Evolutionary conservation across 1,140 invertebrate species (phyloP).

Genomic region (Druon quercuslanigerum): DNA sequence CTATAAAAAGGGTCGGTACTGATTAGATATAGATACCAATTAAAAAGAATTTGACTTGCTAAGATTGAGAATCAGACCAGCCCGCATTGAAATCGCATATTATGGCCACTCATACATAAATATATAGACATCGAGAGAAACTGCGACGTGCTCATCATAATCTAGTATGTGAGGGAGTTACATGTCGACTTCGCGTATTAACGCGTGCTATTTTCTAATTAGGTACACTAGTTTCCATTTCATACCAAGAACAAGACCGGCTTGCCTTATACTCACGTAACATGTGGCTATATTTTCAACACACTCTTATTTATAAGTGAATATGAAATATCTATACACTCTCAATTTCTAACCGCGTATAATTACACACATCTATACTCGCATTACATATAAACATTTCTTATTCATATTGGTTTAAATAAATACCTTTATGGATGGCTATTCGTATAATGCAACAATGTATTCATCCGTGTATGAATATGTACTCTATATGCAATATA

Average conservation of each 20-base stretch:
- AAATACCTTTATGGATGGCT: too few species aligned
- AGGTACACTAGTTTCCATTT: slow-evolving; percentile 58
- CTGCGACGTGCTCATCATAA: slow-evolving; percentile 34
- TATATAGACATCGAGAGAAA: slow-evolving; percentile 10
- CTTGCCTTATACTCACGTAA: slow-evolving; percentile 44
- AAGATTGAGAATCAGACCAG: neutral
- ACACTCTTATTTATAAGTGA: neutral
- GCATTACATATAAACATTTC: neutral
- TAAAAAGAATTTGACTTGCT: slow-evolving; percentile 5
- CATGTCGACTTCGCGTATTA: slow-evolving; percentile 16
- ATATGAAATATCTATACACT: slow-evolving; percentile 1
- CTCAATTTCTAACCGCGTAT: neutral
- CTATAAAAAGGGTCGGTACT: neutral
- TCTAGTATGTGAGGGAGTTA: slow-evolving; percentile 14
- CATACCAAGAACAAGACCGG: slow-evolving; percentile 38
- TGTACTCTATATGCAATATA: too few species aligned
- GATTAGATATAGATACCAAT: slow-evolving; percentile 3
- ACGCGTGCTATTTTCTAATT: slow-evolving; percentile 51
- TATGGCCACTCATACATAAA: neutral
- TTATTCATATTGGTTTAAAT: neutral
- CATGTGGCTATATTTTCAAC: neutral
- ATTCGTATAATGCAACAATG: too few species aligned
- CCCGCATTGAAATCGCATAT: neutral
- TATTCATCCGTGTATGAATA: too few species aligned
- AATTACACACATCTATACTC: neutral